Conservation (phyloP, 2,888 invertebrate species). For the Elegia similella region DNA sequence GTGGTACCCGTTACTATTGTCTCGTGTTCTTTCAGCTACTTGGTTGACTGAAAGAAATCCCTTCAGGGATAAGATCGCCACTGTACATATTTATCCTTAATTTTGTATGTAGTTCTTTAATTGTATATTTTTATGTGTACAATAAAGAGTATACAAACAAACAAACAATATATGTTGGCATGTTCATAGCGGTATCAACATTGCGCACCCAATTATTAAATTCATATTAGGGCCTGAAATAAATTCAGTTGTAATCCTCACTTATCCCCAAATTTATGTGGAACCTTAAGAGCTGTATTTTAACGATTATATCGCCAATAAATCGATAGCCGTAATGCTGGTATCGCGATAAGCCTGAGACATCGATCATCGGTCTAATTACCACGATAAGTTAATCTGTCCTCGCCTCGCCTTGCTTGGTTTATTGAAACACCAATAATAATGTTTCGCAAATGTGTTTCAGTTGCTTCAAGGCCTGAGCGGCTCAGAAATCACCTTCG, state of each 20-base stretch:
- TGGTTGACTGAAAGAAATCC: too few relatives aligned
- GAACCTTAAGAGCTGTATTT: conserved; percentile 39
- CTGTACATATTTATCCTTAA: too few relatives aligned
- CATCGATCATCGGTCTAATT: conserved; percentile 77
- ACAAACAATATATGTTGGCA: too few relatives aligned
- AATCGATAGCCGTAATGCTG: conserved; percentile 54
- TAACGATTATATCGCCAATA: conserved; percentile 54
- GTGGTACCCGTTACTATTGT: too few relatives aligned
- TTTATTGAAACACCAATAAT: background rate
- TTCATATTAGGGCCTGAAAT: background rate
- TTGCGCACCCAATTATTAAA: background rate
- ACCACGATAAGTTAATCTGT: conserved; percentile 42
- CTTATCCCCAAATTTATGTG: conserved; percentile 37
- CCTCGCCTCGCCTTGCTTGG: background rate
- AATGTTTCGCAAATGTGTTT: background rate
- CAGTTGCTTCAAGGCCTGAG: background rate
- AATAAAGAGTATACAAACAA: too few relatives aligned
- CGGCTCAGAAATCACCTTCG: background rate
- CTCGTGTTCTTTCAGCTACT: too few relatives aligned
- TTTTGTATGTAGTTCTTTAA: too few relatives aligned
- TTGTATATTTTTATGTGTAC: too few relatives aligned
- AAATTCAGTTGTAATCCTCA: conserved; percentile 28
- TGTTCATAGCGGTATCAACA: too few relatives aligned
- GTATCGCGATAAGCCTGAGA: conserved; percentile 56
- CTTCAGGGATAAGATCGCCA: too few relatives aligned